Evolutionary conservation across 2,888 invertebrate genomes (phyloP).

Genomic region (Standfussiana lucernea): DNA sequence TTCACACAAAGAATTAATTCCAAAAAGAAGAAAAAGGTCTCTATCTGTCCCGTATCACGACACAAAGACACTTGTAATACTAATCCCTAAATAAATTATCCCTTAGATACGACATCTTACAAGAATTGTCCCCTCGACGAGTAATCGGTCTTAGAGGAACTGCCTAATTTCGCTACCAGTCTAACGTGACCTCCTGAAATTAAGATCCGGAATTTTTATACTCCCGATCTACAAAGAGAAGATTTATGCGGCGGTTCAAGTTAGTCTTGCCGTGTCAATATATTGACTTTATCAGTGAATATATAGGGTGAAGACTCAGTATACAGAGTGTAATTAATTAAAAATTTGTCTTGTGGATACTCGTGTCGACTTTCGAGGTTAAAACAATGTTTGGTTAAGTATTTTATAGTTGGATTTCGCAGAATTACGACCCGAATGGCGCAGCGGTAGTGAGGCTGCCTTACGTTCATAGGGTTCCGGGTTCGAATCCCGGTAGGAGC

Average conservation of each 20-base stretch:
- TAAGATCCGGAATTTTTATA: neutral
- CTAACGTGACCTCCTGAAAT: conserved; percentile 24
- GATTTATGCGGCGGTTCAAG: conserved; percentile 22
- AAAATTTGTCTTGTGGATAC: conserved; percentile 10
- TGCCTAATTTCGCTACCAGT: conserved; percentile 19
- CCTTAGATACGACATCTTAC: conserved; percentile 9
- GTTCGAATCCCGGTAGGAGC: too few species aligned
- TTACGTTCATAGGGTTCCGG: too few species aligned
- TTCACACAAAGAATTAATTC: neutral
- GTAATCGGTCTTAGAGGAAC: conserved; percentile 31
- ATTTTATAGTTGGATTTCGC: neutral
- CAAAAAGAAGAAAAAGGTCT: neutral
- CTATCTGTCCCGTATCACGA: conserved; percentile 17
- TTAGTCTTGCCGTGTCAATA: conserved; percentile 17
- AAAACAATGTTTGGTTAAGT: conserved; percentile 5
- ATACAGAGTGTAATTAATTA: conserved; percentile 45
- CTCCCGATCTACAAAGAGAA: conserved; percentile 13
- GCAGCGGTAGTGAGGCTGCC: too few species aligned
- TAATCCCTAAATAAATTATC: conserved; percentile 46
- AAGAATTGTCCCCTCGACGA: conserved; percentile 18
- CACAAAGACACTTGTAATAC: conserved; percentile 37
- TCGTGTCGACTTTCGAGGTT: conserved; percentile 21
- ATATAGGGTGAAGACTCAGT: conserved; percentile 13
- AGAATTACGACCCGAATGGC: too few species aligned
- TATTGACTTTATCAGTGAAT: conserved; percentile 42